A percentile compares a stretch with the other conserved stretches of the same genome.
These are phyloP conservation scores for Zaprionus camerounensis DNA, from an alignment of 1,140 invertebrate genomes.

Conservation along the genomic window DNA sequence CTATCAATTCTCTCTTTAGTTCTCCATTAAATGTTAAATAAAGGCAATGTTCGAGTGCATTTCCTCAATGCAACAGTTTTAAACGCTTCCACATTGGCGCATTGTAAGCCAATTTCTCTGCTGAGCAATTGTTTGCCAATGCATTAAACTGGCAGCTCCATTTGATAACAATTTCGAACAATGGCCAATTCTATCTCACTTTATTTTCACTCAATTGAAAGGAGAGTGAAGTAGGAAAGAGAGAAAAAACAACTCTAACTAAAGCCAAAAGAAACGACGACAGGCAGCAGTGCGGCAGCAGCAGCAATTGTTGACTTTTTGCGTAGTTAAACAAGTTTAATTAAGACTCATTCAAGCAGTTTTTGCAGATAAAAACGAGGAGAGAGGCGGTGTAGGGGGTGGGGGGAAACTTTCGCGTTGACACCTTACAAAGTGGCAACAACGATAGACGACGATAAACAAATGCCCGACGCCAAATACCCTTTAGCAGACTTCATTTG, in stretches of 20 bases:
- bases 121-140: conserved; percentile 71
- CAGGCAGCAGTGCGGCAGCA: neutral
- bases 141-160: conserved; percentile 62
- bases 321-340: conserved; percentile 55
- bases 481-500: conserved; percentile 27
- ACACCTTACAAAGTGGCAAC: conserved; percentile 41
- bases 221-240: neutral
- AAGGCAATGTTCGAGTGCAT: neutral
- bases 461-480: conserved; percentile 24
- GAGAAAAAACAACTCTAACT: neutral
- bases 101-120: conserved; percentile 48
- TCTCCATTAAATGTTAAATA: neutral
- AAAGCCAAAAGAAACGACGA: conserved; percentile 6
- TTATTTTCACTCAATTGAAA: conserved; percentile 37
- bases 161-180: conserved; percentile 55
- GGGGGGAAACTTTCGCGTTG: conserved; percentile 20
- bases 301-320: conserved; percentile 51
- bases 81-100: conserved; percentile 54
- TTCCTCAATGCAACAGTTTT: conserved; percentile 53
- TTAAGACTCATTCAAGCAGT: conserved; percentile 39
- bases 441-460: conserved; percentile 42
- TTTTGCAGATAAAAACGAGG: conserved; percentile 7
- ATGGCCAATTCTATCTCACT: conserved; percentile 44
- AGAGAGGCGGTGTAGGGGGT: neutral
- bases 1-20: neutral